These are phyloP conservation scores for Carollia perspicillata DNA, from an alignment of 2,113 vertebrate species.

Conservation along the genomic window DNA sequence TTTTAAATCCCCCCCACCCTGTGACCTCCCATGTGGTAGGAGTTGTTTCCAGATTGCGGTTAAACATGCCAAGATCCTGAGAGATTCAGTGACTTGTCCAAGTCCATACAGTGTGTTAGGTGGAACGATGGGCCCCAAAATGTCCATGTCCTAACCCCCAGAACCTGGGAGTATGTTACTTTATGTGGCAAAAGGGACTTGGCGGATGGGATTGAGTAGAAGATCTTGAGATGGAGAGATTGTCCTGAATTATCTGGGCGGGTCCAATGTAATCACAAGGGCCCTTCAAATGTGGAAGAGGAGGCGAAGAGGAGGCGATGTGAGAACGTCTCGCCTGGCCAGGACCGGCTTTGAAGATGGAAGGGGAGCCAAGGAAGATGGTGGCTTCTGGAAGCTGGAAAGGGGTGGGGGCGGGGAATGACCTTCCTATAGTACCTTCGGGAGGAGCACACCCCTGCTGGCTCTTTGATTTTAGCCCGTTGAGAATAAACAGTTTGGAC, in stretches of 20 bases:
- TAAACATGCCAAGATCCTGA: not conserved
- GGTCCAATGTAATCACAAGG: fast-evolving
- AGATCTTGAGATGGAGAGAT: not conserved
- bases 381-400: not conserved
- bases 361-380: too few species aligned
- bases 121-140: not conserved
- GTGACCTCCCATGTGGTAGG: not conserved
- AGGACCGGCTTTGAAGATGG: not conserved
- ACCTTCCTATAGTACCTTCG: not conserved
- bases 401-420: too few species aligned
- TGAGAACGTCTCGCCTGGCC: not conserved
- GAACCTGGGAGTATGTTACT: not conserved
- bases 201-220: not conserved
- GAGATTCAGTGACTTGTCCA: not conserved
- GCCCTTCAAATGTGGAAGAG: not conserved
- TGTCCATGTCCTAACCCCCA: not conserved
- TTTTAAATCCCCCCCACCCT: not conserved
- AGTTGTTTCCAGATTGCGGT: not conserved
- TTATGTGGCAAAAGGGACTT: not conserved
- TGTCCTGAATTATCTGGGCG: not conserved
- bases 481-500: not conserved
- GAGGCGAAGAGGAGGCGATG: not conserved
- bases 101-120: not conserved
- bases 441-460: too few species aligned
- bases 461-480: not conserved